These are phyloP conservation scores for Pluvialis apricaria DNA, from an alignment of 2,113 vertebrate species.

Conservation along the genomic window DNA sequence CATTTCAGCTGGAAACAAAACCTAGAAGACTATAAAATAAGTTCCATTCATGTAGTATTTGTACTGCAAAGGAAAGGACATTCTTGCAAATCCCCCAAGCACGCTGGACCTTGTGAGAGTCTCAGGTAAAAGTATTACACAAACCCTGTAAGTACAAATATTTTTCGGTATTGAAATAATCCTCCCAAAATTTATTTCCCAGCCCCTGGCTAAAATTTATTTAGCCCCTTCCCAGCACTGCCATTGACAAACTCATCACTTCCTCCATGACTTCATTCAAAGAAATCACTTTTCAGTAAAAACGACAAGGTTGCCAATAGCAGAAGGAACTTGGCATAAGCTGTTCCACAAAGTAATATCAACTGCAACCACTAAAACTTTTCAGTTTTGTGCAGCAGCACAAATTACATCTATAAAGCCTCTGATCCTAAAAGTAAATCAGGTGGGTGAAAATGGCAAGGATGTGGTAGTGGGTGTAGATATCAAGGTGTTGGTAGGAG, in stretches of 20 bases:
- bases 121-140: background rate
- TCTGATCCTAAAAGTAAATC: background rate
- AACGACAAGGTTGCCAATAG: background rate
- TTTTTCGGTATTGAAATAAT: background rate
- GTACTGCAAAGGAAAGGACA: background rate
- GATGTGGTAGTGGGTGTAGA: background rate
- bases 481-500: background rate
- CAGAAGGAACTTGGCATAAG: background rate
- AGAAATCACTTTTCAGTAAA: background rate
- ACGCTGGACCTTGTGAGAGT: background rate
- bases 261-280: background rate
- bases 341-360: background rate
- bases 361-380: background rate
- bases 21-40: background rate
- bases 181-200: background rate
- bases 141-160: background rate
- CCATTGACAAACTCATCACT: background rate
- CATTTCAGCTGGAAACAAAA: background rate
- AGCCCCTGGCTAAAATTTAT: too few relatives aligned
- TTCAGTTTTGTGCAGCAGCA: fast-evolving
- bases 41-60: background rate
- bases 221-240: background rate
- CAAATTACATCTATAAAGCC: background rate
- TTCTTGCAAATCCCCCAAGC: background rate
- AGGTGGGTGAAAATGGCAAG: background rate